phyloP scores from a whole-genome alignment of 1,140 invertebrate genomes.

The Trichonephila clavata region DNA sequence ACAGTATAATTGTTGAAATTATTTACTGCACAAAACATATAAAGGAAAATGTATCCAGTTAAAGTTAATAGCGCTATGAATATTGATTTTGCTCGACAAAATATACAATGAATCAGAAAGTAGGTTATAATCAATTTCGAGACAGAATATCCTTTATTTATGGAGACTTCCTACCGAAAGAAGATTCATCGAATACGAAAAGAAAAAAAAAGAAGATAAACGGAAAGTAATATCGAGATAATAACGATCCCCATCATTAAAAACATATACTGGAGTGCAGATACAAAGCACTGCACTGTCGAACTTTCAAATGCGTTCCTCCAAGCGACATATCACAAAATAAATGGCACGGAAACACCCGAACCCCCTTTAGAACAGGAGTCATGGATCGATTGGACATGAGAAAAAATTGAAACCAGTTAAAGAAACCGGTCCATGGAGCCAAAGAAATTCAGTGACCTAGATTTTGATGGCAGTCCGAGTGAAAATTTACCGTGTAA shows the following conservation, averaged over 20 bases:
- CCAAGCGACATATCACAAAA: conserved; percentile 46
- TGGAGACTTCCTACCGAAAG: too few relatives aligned
- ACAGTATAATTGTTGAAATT: too few relatives aligned
- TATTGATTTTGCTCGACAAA: too few relatives aligned
- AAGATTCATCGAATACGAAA: not conserved
- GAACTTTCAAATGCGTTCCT: conserved; percentile 15
- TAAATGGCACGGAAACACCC: conserved; percentile 40
- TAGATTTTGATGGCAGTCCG: conserved; percentile 69
- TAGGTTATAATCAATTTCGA: too few relatives aligned
- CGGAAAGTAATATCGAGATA: not conserved
- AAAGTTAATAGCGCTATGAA: too few relatives aligned
- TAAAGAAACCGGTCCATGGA: conserved; percentile 59
- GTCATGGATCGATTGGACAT: conserved; percentile 38
- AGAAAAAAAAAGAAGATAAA: not conserved
- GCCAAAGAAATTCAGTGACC: conserved; percentile 72
- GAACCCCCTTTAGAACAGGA: not conserved
- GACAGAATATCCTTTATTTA: too few relatives aligned
- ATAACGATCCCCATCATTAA: not conserved
- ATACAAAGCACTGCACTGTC: not conserved
- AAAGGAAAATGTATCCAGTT: too few relatives aligned
- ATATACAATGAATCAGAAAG: too few relatives aligned
- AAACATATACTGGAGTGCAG: not conserved
- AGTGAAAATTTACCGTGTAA: conserved; percentile 71
- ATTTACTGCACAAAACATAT: too few relatives aligned
- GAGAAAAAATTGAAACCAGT: conserved; percentile 61